phyloP scores from a whole-genome alignment of 2,113 vertebrate species.

The Sterna hirundo region DNA sequence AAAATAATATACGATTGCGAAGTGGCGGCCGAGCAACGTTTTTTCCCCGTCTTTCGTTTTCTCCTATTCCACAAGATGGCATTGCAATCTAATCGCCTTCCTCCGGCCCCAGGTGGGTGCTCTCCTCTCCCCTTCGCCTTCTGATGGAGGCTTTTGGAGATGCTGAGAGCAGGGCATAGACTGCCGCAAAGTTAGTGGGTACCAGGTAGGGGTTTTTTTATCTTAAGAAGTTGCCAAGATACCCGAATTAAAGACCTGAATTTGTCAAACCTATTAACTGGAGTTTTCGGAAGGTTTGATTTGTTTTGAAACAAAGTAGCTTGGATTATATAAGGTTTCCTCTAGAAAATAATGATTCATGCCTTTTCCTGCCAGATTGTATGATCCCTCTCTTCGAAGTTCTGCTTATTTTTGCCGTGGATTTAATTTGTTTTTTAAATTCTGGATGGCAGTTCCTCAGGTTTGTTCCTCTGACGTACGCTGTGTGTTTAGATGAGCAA shows the following conservation, averaged over 20 bases:
- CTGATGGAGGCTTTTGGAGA: neutral
- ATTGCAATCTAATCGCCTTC: constrained; percentile 33
- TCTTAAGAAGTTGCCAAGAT: neutral
- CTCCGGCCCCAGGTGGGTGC: neutral
- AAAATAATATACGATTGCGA: accelerated
- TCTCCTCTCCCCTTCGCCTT: neutral
- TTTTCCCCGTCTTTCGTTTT: neutral
- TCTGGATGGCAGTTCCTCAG: neutral
- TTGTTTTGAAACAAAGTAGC: constrained; percentile 3
- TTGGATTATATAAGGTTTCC: neutral
- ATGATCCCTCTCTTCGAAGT: neutral
- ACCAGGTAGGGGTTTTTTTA: neutral
- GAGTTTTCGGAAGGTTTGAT: neutral
- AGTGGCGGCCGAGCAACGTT: neutral
- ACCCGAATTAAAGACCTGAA: neutral
- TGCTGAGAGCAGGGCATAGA: neutral
- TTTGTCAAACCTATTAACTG: neutral
- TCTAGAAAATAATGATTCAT: constrained; percentile 32
- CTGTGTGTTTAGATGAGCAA: constrained; percentile 7
- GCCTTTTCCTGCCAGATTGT: constrained; percentile 21
- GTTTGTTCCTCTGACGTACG: constrained; percentile 12
- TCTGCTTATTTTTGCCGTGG: constrained; percentile 7
- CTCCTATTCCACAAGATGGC: constrained; percentile 60
- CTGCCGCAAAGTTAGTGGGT: accelerated
- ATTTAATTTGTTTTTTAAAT: constrained; percentile 29